Base-by-base conservation (phyloP, 2,113 vertebrate species). In the Myotis yumanensis region DNA sequence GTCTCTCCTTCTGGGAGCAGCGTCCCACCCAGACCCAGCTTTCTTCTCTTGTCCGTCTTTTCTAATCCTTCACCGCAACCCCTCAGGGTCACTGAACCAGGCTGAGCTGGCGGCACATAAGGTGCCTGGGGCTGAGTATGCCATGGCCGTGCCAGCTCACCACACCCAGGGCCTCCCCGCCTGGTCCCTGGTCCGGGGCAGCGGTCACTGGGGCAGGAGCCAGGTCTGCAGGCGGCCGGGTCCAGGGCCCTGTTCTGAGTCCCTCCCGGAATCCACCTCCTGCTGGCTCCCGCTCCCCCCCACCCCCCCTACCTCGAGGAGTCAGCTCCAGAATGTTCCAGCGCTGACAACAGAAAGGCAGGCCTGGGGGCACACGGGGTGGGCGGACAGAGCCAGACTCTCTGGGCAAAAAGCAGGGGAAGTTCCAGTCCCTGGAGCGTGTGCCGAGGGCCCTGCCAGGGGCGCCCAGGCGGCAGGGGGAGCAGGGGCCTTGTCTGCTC, bases 331-430 rank as follows among this genome's bases (percentile, higher is more conserved):
- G 83, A 93, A 82, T n/a, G 48, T 86, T 83, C 86, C 79, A 68
- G 1, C 1, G 1, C 16, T 35, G 54, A 68, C 54, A 30, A 20
- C 71, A 94, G 54, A 87, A 16, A 77, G 43, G 43, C 35, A 2
- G 54, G 91, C 54, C 10, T 37, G 35, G 2, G 8, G 5, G 52
- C 37, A 37, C 16, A 51, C 3, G 3, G 48, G 48, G 48, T 51
- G 17, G 15, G n/a, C 69, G 77, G 64, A 22, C 46, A 0, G 40
- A 95, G 95, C 77, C 92, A 95, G 77, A 35, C 20, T 11, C n/a
- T 96, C 92, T 94, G 89, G 92, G 90, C 90, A 96, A 92, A 93
- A 90, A 83, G 92, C 95, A 93, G 73, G 57, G 37, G 37, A 37
- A 37, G 37, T 37, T 37, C 37, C 37, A 37, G 37, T 37, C 37